phyloP scores from a whole-genome alignment of 2,888 invertebrate species.

The Himalopsyche kuldschensis region DNA sequence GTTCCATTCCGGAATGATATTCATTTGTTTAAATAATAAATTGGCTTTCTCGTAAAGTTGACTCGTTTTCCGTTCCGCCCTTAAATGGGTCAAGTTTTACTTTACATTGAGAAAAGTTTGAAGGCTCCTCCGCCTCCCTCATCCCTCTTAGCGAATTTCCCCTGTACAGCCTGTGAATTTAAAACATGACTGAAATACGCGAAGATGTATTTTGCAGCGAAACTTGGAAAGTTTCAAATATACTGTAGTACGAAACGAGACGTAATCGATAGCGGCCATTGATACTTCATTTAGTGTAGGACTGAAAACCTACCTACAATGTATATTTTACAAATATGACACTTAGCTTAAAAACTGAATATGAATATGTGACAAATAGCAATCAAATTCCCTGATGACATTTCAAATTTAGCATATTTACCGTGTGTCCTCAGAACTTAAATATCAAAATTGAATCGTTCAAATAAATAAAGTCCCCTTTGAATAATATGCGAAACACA shows the following conservation, averaged over 20 bases:
- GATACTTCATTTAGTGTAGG: background rate
- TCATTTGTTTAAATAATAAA: constrained; percentile 22
- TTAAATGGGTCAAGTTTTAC: constrained; percentile 30
- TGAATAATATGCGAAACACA: no score
- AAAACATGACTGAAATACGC: background rate
- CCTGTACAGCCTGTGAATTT: background rate
- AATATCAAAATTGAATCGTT: no score
- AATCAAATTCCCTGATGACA: no score
- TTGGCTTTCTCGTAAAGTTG: constrained; percentile 5
- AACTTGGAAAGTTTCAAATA: background rate
- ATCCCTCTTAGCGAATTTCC: background rate
- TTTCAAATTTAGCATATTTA: no score
- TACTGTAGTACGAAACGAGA: background rate
- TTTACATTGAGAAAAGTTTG: constrained; percentile 23
- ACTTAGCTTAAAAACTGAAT: no score
- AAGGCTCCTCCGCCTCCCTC: background rate
- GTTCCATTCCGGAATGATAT: background rate
- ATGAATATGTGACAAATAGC: no score
- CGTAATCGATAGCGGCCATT: background rate
- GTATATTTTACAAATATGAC: no score
- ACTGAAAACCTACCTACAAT: background rate
- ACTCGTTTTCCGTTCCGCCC: background rate
- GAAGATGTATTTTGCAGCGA: background rate
- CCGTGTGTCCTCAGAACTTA: no score
- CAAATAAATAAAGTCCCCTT: no score